phyloP scores from a whole-genome alignment of 2,113 vertebrate genomes.

The Archocentrus centrarchus region DNA sequence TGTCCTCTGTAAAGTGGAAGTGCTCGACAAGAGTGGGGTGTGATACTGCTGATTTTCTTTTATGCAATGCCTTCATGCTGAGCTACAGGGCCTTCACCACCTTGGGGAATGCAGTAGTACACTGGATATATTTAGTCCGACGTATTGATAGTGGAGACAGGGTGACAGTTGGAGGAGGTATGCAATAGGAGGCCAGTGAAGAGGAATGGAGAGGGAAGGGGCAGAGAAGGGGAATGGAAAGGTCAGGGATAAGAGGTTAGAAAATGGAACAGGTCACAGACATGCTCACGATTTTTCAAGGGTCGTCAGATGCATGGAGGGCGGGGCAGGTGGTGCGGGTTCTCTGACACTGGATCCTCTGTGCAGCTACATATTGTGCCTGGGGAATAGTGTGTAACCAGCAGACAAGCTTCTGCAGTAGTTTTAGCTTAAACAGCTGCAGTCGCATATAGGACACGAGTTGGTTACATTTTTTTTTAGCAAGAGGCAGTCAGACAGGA shows the following conservation, averaged over 20 bases:
- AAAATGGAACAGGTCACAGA: constrained; percentile 58
- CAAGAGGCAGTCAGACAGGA: not conserved
- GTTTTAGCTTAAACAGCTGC: constrained; percentile 14
- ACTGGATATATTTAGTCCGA: constrained; percentile 72
- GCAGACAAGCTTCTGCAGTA: not conserved
- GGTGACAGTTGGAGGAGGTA: constrained; percentile 13
- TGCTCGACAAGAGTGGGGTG: not conserved
- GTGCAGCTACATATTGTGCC: constrained; percentile 18
- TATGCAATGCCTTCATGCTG: not conserved
- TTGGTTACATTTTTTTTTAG: not conserved
- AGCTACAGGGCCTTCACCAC: not conserved
- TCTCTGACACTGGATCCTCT: constrained; percentile 40
- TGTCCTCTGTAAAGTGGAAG: not conserved
- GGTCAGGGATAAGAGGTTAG: constrained; percentile 67
- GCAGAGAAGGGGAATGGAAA: constrained; percentile 46
- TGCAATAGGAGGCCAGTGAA: constrained; percentile 10
- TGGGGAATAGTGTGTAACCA: not conserved
- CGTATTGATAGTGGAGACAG: constrained; percentile 52
- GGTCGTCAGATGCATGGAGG: not conserved
- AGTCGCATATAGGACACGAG: rapidly evolving
- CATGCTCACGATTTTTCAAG: constrained; percentile 48
- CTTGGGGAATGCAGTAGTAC: not conserved
- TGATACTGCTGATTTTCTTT: not conserved
- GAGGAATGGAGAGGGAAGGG: constrained; percentile 47
- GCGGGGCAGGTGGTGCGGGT: not conserved